Base-by-base conservation (phyloP, 1,140 invertebrate genomes). In the Chironomus tepperi region DNA sequence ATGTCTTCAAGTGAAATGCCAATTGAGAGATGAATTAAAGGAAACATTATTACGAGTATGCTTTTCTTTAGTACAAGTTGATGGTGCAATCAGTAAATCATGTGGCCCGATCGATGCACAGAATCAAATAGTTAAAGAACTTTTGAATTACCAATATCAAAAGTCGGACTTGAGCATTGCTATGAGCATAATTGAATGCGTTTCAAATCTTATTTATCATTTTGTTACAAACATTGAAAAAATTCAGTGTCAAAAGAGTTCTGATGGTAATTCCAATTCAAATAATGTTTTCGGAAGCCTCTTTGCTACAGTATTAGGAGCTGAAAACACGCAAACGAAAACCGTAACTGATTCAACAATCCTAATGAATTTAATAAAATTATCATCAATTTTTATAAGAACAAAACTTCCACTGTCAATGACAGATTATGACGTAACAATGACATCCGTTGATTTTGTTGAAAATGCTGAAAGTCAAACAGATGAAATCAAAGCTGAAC, bases 71-170 rank as follows among this genome's bases (percentile, higher is more conserved):
- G 84, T 90, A 1, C 86, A 88, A 78, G 87, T 89, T 7, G 85
- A 87, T 10, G 92, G 92, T 21, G 88, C 91, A 7, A 87, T 94
- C 18, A 86, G 88, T 24, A 84, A 86, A 34, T 86, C 88, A 75
- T 86, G 88, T 76, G 93, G 93, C n/a, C 92, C 93, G 15, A 82
- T 94, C 7, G 93, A 95, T 85, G 92, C 90, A 1, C 92, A 94
- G 79, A 90, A 88, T 78, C 88, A 89, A 77, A 83, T 94, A 67
- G 83, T 93, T 57, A 88, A 89, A 15, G 87, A 88, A 24, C 80
- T 93, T 42, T 79, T 90, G 0, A 85, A 87, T 79, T 82, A 91
- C 64, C 86, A 90, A 76, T 92, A 90, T 78, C 83, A 85, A 15
- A 87, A 89, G 75, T 86, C 89, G 1, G 89, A 93, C 80, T 83